phyloP scores from a whole-genome alignment of 2,797 vertebrate genomes.

The Tenualosa thibaudeaui region DNA sequence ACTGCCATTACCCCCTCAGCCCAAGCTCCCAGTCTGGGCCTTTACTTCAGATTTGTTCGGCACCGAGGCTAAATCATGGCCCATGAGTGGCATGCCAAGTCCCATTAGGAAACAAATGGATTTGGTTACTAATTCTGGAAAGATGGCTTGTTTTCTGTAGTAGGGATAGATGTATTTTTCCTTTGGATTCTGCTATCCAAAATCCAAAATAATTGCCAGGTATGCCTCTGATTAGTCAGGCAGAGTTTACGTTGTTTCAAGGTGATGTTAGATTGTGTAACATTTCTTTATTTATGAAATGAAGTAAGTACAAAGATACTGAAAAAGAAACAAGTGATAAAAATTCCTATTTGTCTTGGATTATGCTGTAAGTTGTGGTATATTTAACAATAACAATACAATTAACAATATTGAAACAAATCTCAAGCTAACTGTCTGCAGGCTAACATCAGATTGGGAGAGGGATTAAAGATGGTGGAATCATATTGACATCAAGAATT shows the following conservation, averaged over 20 bases:
- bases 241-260: background rate
- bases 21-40: constrained; percentile 38
- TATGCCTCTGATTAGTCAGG: background rate
- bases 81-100: constrained; percentile 56
- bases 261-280: background rate
- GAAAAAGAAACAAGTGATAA: background rate
- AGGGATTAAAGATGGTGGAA: background rate
- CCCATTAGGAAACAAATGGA: constrained; percentile 67
- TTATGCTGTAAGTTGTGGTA: background rate
- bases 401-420: background rate
- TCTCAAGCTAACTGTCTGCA: background rate
- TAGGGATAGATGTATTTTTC: background rate
- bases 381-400: too few species aligned
- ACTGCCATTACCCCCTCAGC: constrained; percentile 56
- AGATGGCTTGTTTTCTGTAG: constrained; percentile 10
- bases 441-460: background rate
- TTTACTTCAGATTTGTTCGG: constrained; percentile 46
- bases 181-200: background rate
- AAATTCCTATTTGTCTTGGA: background rate
- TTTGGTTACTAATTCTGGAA: constrained; percentile 59
- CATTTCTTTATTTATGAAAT: background rate
- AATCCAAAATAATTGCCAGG: background rate
- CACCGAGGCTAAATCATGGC: constrained; percentile 59
- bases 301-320: background rate
- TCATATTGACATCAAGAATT: background rate